Base-by-base conservation (phyloP, 2,113 vertebrate genomes). In the Calonectris borealis region DNA sequence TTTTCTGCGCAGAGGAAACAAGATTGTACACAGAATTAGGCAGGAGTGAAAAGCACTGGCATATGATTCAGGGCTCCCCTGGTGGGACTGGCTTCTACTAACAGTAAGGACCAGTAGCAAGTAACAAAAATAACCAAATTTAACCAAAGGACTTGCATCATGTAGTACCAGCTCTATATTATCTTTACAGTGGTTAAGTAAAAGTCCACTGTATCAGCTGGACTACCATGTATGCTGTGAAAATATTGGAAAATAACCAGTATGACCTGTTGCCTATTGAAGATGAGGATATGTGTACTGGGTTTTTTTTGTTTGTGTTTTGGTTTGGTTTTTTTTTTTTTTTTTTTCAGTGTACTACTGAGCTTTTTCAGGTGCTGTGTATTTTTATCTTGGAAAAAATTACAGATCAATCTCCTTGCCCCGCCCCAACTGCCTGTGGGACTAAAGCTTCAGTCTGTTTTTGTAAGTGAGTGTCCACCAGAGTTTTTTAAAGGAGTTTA, bases 1-100 rank as follows among this genome's bases (percentile, higher is more conserved):
- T 79, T 89, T 94, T 91, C 48, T 93, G 65, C 93, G 88, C 49
- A 80, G 89, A 79, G 65, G 77, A 80, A 93, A 54, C 73, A 76
- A 73, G 81, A 29, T 44, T 77, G 52, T 86, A 46, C 26, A n/a
- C 17, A 18, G 75, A 83, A 80, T 83, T 65, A 87, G 78, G 49
- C 62, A 94, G 80, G 72, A 95, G 48, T 83, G 38, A 55, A 92
- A 88, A 82, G 49, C 0, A 2, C 58, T 93, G 93, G 46, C 96
- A 94, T 94, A 86, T 89, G 90, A 86, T 87, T 86, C 3, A 9
- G 83, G 77, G 77, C 65, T 96, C 57, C 69, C 69, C 83, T 76
- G 72, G 8, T 92, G 61, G 40, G 31, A 6, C 71, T 92, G 80
- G n/a, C 73, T 91, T 77, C 69, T 76, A 10, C 31, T 94, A 69